Evolutionary conservation across 2,797 vertebrate species (phyloP).

Genomic region (Echeneis naucrates): DNA sequence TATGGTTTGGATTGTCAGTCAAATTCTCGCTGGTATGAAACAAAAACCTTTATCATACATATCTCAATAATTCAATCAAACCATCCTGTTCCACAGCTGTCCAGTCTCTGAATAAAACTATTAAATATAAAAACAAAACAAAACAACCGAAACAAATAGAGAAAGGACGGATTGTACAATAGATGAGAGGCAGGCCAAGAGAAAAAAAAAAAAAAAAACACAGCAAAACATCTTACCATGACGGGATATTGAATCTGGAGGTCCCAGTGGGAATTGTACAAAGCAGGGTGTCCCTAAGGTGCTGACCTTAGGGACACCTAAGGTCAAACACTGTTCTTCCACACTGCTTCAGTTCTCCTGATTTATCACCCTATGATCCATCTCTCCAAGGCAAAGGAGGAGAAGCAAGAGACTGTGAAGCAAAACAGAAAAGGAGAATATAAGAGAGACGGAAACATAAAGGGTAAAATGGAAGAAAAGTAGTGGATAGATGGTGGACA

Average conservation of each 20-base stretch:
- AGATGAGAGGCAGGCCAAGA: not conserved
- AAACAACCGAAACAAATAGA: conserved; percentile 2
- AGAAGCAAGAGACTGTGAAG: conserved; percentile 26
- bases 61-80: conserved; percentile 30
- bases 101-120: conserved; percentile 9
- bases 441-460: not conserved
- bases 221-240: not conserved
- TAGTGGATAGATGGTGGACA: not conserved
- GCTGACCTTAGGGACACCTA: too few relatives aligned
- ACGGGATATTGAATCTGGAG: conserved; percentile 37
- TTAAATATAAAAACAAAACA: conserved; percentile 8
- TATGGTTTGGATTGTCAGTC: not conserved
- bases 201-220: conserved; percentile 11
- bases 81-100: conserved; percentile 24
- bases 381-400: conserved; percentile 40
- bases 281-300: conserved; percentile 34
- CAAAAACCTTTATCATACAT: conserved; percentile 13
- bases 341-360: conserved; percentile 59
- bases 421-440: conserved; percentile 4
- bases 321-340: conserved; percentile 48
- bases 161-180: not conserved
- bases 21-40: not conserved
- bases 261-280: conserved; percentile 53
- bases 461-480: not conserved
- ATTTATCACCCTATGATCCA: conserved; percentile 67